Evolutionary conservation across 2,888 invertebrate species (phyloP).

Genomic region (Drosophila eohydei): DNA sequence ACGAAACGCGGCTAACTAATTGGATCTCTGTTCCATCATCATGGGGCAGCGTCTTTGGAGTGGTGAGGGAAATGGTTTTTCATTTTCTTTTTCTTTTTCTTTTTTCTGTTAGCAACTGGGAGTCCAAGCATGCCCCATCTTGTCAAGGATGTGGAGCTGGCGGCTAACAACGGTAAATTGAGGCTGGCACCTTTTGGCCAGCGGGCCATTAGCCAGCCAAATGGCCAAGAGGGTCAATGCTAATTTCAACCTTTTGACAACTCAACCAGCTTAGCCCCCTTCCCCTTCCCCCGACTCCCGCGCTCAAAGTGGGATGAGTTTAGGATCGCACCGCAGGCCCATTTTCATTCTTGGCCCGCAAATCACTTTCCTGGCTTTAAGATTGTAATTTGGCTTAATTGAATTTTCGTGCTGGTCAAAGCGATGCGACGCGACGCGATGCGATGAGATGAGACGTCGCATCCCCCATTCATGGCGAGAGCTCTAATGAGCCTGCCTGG

Average conservation of each 20-base stretch:
- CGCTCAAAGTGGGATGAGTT: conserved; percentile 13
- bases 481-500: conserved; percentile 42
- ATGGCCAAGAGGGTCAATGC: conserved; percentile 68
- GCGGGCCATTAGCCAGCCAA: conserved; percentile 46
- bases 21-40: conserved; percentile 46
- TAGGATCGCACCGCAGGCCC: conserved; percentile 26
- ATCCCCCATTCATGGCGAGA: conserved; percentile 39
- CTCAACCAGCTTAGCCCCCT: conserved; percentile 49
- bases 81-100: conserved; percentile 17
- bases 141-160: conserved; percentile 57
- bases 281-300: not conserved
- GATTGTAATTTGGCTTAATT: conserved; percentile 77
- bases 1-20: conserved; percentile 51
- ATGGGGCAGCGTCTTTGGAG: conserved; percentile 1
- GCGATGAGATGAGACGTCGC: conserved; percentile 16
- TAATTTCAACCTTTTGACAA: conserved; percentile 79
- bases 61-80: conserved; percentile 13
- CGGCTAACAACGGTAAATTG: conserved; percentile 60
- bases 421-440: conserved; percentile 24
- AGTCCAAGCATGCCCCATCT: conserved; percentile 49
- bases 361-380: conserved; percentile 74
- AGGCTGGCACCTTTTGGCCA: conserved; percentile 46
- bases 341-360: conserved; percentile 39
- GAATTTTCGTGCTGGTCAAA: conserved; percentile 77
- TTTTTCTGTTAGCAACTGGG: conserved; percentile 26